Conservation (phyloP, 2,113 vertebrate genomes). For the Anolis carolinensis region DNA sequence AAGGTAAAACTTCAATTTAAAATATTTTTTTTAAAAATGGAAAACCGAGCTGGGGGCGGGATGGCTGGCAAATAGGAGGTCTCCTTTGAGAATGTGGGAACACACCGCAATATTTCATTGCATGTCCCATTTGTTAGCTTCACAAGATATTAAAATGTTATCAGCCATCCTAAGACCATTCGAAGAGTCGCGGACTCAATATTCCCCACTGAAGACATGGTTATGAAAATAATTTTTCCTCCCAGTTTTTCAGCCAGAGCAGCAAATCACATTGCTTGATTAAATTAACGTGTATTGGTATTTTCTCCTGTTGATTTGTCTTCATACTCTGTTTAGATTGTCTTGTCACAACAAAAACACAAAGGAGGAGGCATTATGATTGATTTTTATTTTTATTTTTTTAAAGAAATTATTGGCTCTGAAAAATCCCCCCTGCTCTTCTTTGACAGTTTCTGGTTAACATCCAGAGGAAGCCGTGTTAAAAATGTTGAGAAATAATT, state of each 20-base stretch:
- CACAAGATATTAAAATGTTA: conserved; percentile 27
- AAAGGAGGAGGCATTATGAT: conserved; percentile 72
- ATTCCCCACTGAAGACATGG: neutral
- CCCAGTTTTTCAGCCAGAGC: conserved; percentile 28
- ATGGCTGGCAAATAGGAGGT: neutral
- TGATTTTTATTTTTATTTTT: conserved; percentile 60
- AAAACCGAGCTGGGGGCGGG: neutral
- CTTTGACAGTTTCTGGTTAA: conserved; percentile 57
- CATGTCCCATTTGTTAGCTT: neutral
- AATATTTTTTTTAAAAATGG: too few relatives aligned
- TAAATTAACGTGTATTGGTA: conserved; percentile 80
- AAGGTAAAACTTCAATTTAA: too few relatives aligned
- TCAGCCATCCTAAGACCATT: neutral
- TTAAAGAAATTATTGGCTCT: conserved; percentile 52
- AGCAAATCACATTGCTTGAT: conserved; percentile 63
- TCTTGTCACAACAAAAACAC: conserved; percentile 80
- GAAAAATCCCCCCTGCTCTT: conserved; percentile 64
- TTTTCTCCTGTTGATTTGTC: conserved; percentile 79
- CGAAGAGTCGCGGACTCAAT: neutral
- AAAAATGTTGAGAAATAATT: conserved; percentile 72
- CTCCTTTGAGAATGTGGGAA: neutral
- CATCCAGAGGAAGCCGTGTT: conserved; percentile 60
- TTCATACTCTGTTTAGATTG: conserved; percentile 77
- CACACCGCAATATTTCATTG: neutral
- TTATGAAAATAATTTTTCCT: neutral